Evolutionary conservation across 2,888 invertebrate genomes (phyloP).

Genomic region (Phytoseiulus persimilis): DNA sequence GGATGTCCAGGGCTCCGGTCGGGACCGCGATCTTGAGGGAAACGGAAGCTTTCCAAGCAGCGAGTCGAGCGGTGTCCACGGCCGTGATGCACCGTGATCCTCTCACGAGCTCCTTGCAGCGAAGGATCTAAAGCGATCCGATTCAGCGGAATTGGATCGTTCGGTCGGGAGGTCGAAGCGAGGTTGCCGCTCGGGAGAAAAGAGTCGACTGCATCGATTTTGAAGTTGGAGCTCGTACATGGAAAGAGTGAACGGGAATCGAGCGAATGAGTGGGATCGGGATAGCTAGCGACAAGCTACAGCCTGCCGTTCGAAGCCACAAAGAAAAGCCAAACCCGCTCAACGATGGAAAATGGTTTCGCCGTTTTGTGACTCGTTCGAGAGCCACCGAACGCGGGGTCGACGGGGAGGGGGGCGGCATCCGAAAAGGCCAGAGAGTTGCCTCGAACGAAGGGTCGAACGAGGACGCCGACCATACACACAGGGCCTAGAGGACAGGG

Average conservation of each 20-base stretch:
- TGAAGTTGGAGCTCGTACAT: not conserved
- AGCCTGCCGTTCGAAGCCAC: not conserved
- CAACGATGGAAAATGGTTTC: constrained; percentile 5
- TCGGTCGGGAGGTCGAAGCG: not conserved
- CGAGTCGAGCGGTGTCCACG: too few species aligned
- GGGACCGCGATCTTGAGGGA: too few species aligned
- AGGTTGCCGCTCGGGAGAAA: not conserved
- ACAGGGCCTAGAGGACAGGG: not conserved
- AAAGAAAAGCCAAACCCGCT: not conserved
- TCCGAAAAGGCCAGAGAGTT: not conserved
- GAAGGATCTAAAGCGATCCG: too few species aligned
- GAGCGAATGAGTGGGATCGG: not conserved
- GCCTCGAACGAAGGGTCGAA: not conserved
- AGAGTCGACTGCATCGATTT: not conserved
- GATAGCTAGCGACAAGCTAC: not conserved
- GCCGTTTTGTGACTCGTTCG: not conserved
- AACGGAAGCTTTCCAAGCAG: too few species aligned
- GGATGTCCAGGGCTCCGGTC: too few species aligned
- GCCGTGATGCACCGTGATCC: too few species aligned
- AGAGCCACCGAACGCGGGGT: not conserved
- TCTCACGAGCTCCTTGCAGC: too few species aligned
- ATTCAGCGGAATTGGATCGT: too few species aligned
- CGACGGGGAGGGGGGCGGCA: not conserved
- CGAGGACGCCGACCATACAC: not conserved
- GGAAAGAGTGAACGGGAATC: not conserved